A percentile compares a stretch with the other conserved stretches of the same genome.
Conservation (phyloP, 2,888 invertebrate genomes). For the Iphiclides podalirius region DNA sequence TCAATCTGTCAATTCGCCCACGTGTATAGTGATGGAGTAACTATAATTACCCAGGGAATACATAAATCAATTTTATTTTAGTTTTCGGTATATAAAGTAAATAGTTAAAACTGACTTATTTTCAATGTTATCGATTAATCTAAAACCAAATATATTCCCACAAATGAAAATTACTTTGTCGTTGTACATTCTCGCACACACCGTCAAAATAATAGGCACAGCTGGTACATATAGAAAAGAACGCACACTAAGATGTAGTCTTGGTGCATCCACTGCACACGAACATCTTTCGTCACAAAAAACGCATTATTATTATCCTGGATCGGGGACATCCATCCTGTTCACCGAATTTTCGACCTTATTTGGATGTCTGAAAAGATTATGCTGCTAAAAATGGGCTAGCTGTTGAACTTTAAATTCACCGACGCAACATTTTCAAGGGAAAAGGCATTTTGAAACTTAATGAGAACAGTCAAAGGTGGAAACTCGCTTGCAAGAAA, state of each 20-base stretch:
- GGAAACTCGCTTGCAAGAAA: conserved; percentile 32
- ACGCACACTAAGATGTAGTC: conserved; percentile 41
- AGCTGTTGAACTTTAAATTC: conserved; percentile 14
- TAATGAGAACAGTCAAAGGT: conserved; percentile 33
- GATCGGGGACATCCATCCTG: conserved; percentile 46
- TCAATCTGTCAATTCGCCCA: not conserved
- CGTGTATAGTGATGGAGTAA: too few species aligned
- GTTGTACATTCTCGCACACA: conserved; percentile 55
- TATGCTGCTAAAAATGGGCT: conserved; percentile 27
- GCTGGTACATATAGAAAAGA: conserved; percentile 69
- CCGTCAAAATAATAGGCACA: conserved; percentile 70
- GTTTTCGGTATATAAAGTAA: too few species aligned
- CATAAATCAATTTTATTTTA: too few species aligned
- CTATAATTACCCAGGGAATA: too few species aligned
- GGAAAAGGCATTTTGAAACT: conserved; percentile 16
- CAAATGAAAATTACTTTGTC: conserved; percentile 45
- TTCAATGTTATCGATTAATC: too few species aligned
- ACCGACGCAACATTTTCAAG: not conserved
- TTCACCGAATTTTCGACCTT: conserved; percentile 40
- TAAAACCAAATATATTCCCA: too few species aligned
- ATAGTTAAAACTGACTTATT: too few species aligned
- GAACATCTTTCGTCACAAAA: conserved; percentile 68
- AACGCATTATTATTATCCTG: conserved; percentile 76
- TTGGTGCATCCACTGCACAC: conserved; percentile 64
- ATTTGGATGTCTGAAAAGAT: conserved; percentile 18